Evolutionary conservation across 1,140 invertebrate genomes (phyloP), one percentile per base, ranked within the genome.

Genomic region (Leptoteleia sp.): DNA sequence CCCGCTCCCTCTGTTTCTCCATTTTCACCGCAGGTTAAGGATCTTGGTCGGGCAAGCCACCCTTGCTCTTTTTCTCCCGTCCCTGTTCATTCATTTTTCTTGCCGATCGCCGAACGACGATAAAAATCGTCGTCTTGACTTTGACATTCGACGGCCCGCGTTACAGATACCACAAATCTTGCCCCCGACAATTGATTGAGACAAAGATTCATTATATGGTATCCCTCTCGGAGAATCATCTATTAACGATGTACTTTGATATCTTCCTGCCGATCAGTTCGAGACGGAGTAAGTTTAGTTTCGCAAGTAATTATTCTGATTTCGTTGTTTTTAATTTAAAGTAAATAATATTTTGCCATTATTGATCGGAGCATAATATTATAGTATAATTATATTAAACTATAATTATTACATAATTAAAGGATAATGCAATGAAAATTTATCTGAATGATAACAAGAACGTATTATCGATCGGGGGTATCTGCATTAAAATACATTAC

Each of bases 81-180:
- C 19, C 29, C 50, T 48, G 70, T 86, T 86, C 85, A 86, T 87
- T 87, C 85, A 86, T 87, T 87, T 87, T 86, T 83, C 85, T 81
- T 84, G 33, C 82, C 76, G 77, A 80, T 73, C 72, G 48, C 45
- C 70, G 68, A 76, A 71, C 75, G 80, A 78, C 79, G 81, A 83
- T 82, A 73, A 82, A 85, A 82, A 80, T 83, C 82, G 80, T 83
- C 81, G 79, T 81, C 80, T 79, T 73, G 65, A 82, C 82, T 84
- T 61, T 67, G 62, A 67, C 71, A 40, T 52, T 16, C 25, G 43
- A 72, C 48, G 33, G 17, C 13, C 2, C 29, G 31, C 62, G 62
- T 76, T 52, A 59, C 33, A 59, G 59, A 65, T 50, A 65, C 59
- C 59, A 48, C 47, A 45, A 72, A 55, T 55, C 40, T 72, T 65